Percentiles rank a stretch among this genome's conserved stretches.
Conservation (phyloP, 1,140 invertebrate species). For the Branchinecta lynchi region DNA sequence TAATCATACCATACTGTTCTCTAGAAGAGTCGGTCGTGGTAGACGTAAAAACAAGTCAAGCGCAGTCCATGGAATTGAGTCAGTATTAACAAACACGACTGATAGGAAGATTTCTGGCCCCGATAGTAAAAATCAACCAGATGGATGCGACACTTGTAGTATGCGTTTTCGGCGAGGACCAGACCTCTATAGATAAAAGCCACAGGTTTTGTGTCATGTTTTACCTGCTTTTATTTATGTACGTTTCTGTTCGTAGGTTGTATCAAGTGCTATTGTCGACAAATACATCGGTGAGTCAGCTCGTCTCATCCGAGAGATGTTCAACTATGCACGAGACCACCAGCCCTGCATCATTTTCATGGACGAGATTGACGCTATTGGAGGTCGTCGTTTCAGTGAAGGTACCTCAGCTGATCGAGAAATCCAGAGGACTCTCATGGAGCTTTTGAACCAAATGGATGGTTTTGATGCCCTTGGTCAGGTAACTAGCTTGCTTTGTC, state of each 20-base stretch:
- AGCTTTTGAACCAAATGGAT: slow-evolving; percentile 98
- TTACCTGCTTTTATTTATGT: no score
- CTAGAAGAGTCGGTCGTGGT: no score
- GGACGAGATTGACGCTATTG: slow-evolving; percentile 99
- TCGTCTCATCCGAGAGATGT: slow-evolving; percentile 97
- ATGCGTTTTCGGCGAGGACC: no score
- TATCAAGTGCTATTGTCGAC: slow-evolving; percentile 98
- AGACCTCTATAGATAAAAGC: no score
- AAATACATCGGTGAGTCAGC: slow-evolving; percentile 99
- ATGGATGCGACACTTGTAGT: no score
- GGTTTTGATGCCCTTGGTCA: slow-evolving; percentile 97
- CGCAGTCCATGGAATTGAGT: no score
- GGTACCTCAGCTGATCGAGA: slow-evolving; percentile 98
- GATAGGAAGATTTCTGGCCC: no score
- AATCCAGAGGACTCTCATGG: slow-evolving; percentile 98
- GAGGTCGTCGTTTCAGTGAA: slow-evolving; percentile 92
- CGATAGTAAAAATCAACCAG: no score
- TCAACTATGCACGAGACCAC: slow-evolving; percentile 97
- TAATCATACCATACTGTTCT: no score
- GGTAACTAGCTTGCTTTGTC: slow-evolving; percentile 27
- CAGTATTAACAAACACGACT: no score
- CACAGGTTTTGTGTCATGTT: no score
- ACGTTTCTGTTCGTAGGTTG: slow-evolving; percentile 44
- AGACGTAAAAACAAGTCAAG: no score
- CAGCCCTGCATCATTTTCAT: slow-evolving; percentile 99